A percentile compares a stretch with the other conserved stretches of the same genome.
Conservation (phyloP, 2,113 vertebrate species). For the Peromyscus polionotus region DNA sequence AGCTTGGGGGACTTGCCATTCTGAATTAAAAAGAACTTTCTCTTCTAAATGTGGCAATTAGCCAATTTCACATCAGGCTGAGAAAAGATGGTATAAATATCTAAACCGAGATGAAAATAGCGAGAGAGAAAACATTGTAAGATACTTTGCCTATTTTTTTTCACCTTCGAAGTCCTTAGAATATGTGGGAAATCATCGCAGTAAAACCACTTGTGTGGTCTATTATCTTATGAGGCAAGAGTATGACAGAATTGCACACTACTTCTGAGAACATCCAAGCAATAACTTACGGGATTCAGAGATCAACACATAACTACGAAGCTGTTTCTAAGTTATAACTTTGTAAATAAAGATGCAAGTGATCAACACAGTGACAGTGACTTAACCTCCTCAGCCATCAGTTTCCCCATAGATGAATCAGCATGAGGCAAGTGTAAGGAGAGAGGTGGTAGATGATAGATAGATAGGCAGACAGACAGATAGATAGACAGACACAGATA, state of each 20-base stretch:
- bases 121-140: not conserved
- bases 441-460: not conserved
- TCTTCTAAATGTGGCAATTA: not conserved
- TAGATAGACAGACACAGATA: no score
- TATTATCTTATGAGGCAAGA: not conserved
- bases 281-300: not conserved
- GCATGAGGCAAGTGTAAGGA: not conserved
- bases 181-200: not conserved
- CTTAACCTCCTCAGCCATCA: not conserved
- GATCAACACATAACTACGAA: not conserved
- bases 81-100: not conserved
- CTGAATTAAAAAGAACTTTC: not conserved
- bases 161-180: not conserved
- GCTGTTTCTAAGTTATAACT: not conserved
- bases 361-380: not conserved
- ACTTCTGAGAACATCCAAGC: not conserved
- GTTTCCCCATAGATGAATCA: not conserved
- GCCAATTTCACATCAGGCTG: not conserved
- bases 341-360: not conserved
- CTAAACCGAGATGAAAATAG: not conserved
- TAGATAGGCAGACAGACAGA: not conserved
- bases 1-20: not conserved
- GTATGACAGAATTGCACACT: not conserved
- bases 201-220: not conserved
- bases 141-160: not conserved